These are phyloP conservation scores for Oeneis ivallda DNA, from an alignment of 2,888 invertebrate genomes.

Conservation along the genomic window DNA sequence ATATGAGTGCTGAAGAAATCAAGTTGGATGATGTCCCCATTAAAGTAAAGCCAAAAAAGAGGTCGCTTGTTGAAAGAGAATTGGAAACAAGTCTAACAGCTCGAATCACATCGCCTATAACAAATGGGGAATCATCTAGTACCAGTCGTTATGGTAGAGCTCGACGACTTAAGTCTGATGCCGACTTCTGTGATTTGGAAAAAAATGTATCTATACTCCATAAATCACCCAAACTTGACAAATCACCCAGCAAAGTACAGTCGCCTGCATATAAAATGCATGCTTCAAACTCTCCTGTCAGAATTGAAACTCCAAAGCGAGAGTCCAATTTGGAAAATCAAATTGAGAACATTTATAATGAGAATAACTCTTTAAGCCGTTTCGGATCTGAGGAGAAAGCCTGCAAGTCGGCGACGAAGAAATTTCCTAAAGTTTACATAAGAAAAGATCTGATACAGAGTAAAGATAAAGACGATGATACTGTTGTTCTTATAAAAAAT, in stretches of 20 bases:
- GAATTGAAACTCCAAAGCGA: constrained; percentile 51
- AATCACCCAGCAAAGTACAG: constrained; percentile 52
- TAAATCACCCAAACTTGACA: constrained; percentile 54
- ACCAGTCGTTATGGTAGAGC: constrained; percentile 84
- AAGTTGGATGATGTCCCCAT: constrained; percentile 47
- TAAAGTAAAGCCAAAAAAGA: constrained; percentile 66
- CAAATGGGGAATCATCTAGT: constrained; percentile 51
- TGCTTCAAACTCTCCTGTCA: constrained; percentile 65
- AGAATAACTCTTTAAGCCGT: constrained; percentile 65
- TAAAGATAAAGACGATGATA: constrained; percentile 62
- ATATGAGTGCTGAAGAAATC: constrained; percentile 57
- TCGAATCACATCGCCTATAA: constrained; percentile 63
- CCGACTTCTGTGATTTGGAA: constrained; percentile 66
- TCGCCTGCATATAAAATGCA: constrained; percentile 68
- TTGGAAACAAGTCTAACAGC: constrained; percentile 71
- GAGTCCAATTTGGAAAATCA: constrained; percentile 56
- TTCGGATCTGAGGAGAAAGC: constrained; percentile 55
- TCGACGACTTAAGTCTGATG: constrained; percentile 75
- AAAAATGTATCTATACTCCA: constrained; percentile 53
- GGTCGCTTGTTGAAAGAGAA: constrained; percentile 70
- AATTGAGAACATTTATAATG: constrained; percentile 66
- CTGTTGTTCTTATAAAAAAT: constrained; percentile 61
- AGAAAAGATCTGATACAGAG: constrained; percentile 71
- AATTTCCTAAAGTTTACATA: constrained; percentile 65
- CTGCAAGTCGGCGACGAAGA: constrained; percentile 45